Evolutionary conservation across 2,888 invertebrate species (phyloP).

Genomic region (Parnassius mnemosyne): DNA sequence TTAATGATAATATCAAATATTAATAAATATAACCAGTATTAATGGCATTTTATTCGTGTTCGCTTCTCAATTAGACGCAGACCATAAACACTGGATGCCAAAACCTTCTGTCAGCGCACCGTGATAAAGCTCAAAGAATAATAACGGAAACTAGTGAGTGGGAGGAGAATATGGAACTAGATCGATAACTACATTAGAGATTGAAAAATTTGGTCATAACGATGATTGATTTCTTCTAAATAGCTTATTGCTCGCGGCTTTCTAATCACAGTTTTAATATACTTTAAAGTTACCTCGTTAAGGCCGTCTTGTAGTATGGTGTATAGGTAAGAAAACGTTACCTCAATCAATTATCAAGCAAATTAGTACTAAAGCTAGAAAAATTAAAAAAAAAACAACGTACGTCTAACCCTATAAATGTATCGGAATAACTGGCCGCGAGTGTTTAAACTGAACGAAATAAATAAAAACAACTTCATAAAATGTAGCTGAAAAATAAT

Average conservation of each 20-base stretch:
- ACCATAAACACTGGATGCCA: constrained; percentile 60
- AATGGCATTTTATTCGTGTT: constrained; percentile 19
- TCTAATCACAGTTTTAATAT: constrained; percentile 15
- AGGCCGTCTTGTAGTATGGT: too few species aligned
- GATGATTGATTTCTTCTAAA: constrained; percentile 31
- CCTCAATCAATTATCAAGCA: too few species aligned
- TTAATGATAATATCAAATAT: too few species aligned
- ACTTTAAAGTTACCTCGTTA: not conserved
- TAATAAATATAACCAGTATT: too few species aligned
- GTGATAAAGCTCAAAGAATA: constrained; percentile 62
- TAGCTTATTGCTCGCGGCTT: constrained; percentile 7
- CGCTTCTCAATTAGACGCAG: constrained; percentile 31
- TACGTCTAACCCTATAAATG: too few species aligned
- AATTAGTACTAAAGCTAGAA: too few species aligned
- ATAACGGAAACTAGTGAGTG: constrained; percentile 49
- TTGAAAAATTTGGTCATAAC: constrained; percentile 34
- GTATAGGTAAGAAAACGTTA: too few species aligned
- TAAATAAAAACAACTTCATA: too few species aligned
- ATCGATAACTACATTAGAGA: constrained; percentile 37
- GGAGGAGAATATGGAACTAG: constrained; percentile 47
- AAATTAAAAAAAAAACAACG: too few species aligned
- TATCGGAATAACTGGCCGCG: too few species aligned
- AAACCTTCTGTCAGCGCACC: constrained; percentile 65
- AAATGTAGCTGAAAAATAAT: too few species aligned
- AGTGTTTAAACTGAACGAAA: too few species aligned